Conservation (phyloP, 2,113 vertebrate genomes). For the Dipodomys stephensi region DNA sequence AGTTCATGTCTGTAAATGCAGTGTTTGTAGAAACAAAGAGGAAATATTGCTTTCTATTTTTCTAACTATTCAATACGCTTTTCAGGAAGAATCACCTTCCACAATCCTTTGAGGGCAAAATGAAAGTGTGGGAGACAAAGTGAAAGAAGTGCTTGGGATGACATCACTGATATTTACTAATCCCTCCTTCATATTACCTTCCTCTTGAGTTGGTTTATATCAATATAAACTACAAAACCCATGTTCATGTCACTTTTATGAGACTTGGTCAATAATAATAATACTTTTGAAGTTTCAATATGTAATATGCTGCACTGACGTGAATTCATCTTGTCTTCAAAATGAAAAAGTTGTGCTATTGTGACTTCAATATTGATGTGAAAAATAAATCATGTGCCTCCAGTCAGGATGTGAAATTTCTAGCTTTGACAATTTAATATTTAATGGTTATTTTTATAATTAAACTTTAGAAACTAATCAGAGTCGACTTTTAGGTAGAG, state of each 20-base stretch:
- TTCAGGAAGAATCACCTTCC: not conserved
- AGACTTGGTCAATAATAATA: not conserved
- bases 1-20: not conserved
- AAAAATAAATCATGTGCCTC: not conserved
- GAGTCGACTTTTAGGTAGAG: not conserved
- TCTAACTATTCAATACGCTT: not conserved
- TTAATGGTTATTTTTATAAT: conserved; percentile 3
- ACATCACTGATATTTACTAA: not conserved
- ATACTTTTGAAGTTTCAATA: not conserved
- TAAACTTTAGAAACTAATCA: not conserved
- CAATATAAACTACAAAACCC: not conserved
- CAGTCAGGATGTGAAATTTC: not conserved
- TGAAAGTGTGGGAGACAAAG: not conserved
- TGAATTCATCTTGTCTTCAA: conserved; percentile 23
- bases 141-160: not conserved
- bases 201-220: not conserved
- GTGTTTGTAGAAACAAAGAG: not conserved
- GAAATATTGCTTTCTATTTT: conserved; percentile 25
- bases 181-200: not conserved
- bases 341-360: not conserved
- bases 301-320: not conserved
- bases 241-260: not conserved
- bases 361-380: not conserved
- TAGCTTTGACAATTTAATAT: not conserved
- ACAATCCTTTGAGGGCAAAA: not conserved